A percentile compares a stretch with the other conserved stretches of the same genome.
These are phyloP conservation scores for Furcula furcula DNA, from an alignment of 2,888 invertebrate species.

Conservation along the genomic window DNA sequence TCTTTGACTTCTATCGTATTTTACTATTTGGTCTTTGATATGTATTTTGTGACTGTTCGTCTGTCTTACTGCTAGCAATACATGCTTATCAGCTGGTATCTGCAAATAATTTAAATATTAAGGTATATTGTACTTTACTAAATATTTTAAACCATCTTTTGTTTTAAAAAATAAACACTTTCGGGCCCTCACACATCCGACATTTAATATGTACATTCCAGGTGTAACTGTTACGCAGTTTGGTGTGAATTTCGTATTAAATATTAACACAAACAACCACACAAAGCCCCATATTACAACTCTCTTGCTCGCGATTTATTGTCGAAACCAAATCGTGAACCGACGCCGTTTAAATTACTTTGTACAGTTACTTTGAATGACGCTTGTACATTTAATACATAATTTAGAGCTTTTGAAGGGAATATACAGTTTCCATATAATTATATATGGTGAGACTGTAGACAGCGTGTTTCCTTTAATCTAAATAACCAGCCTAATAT, in stretches of 20 bases:
- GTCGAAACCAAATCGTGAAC: slow-evolving; percentile 33
- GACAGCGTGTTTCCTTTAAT: too few species aligned
- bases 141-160: too few species aligned
- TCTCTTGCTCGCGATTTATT: slow-evolving; percentile 40
- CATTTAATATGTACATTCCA: slow-evolving; percentile 58
- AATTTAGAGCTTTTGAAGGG: neutral
- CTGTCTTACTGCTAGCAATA: slow-evolving; percentile 88
- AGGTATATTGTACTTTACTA: slow-evolving; percentile 19
- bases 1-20: slow-evolving; percentile 88
- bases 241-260: slow-evolving; percentile 69
- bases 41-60: slow-evolving; percentile 89
- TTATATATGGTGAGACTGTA: too few species aligned
- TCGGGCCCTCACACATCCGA: slow-evolving; percentile 16
- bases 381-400: neutral
- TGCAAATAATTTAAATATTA: slow-evolving; percentile 43
- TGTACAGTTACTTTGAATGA: slow-evolving; percentile 4
- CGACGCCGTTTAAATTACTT: slow-evolving; percentile 18
- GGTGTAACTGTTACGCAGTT: slow-evolving; percentile 49
- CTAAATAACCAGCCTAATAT: too few species aligned
- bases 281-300: slow-evolving; percentile 42
- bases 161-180: slow-evolving; percentile 6
- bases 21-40: slow-evolving; percentile 89
- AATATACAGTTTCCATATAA: too few species aligned
- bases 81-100: slow-evolving; percentile 87
- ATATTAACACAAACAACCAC: slow-evolving; percentile 62